Conservation (phyloP, 2,797 vertebrate species). For the Lophius americanus region DNA sequence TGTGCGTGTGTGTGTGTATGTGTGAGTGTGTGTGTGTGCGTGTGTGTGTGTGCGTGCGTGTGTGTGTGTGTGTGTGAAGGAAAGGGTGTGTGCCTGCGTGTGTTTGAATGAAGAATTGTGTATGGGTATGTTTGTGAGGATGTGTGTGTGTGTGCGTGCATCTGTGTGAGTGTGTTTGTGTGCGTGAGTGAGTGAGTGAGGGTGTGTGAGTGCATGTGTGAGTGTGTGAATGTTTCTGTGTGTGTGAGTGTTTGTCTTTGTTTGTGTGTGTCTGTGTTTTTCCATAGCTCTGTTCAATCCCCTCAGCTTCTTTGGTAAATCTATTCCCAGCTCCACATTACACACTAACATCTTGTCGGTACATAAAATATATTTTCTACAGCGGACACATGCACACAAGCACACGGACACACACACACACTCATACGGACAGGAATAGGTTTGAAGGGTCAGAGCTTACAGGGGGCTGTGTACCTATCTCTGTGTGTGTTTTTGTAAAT, state of each 20-base stretch:
- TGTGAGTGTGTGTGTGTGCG: constrained; percentile 25
- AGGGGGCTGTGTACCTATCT: constrained; percentile 14
- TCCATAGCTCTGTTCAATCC: constrained; percentile 72
- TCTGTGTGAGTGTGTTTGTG: constrained; percentile 13
- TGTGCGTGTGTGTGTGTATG: too few species aligned
- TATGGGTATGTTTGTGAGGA: too few species aligned
- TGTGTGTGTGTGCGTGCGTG: constrained; percentile 26
- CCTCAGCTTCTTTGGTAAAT: constrained; percentile 50
- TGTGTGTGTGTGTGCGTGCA: not conserved
- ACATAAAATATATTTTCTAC: constrained; percentile 40
- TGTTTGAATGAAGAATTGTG: too few species aligned
- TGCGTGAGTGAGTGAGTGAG: not conserved
- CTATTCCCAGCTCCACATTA: constrained; percentile 61
- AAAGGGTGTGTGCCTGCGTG: not conserved
- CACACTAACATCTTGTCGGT: constrained; percentile 34
- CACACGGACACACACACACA: constrained; percentile 18
- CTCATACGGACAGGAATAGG: constrained; percentile 56
- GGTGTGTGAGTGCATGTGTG: constrained; percentile 27
- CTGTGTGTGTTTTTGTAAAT: constrained; percentile 53
- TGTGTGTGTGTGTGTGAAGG: not conserved
- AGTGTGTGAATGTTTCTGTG: constrained; percentile 27
- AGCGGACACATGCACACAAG: constrained; percentile 8
- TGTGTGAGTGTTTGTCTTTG: constrained; percentile 34
- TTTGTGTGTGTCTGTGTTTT: constrained; percentile 53
- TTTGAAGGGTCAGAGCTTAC: constrained; percentile 50